Conservation (phyloP, 2,797 vertebrate genomes). For the Phoeniculus purpureus region DNA sequence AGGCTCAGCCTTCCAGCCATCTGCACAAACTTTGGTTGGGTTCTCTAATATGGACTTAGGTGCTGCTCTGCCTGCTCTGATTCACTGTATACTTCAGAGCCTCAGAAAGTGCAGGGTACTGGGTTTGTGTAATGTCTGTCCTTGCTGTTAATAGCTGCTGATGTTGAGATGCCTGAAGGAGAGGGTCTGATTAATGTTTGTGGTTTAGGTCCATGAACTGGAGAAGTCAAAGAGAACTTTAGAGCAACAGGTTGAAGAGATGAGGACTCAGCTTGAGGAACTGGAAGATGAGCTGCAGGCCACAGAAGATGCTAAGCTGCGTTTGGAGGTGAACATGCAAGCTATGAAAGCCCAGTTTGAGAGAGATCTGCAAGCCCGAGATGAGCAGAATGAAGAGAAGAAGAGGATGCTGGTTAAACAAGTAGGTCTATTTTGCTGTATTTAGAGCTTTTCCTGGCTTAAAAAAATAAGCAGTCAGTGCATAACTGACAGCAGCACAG, state of each 20-base stretch:
- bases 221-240: constrained; percentile 86
- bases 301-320: constrained; percentile 95
- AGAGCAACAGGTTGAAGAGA: constrained; percentile 87
- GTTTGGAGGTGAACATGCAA: constrained; percentile 98
- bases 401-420: constrained; percentile 85
- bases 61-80: not conserved
- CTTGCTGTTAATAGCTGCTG: not conserved
- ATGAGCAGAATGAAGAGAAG: constrained; percentile 85
- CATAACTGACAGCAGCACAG: not conserved
- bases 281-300: constrained; percentile 96
- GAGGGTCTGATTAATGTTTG: not conserved
- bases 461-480: not conserved
- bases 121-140: not conserved
- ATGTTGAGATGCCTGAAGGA: not conserved
- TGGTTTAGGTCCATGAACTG: constrained; percentile 83
- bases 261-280: constrained; percentile 92
- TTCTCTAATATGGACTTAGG: not conserved
- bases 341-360: constrained; percentile 97
- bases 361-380: constrained; percentile 89
- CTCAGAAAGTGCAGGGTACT: not conserved
- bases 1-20: not conserved
- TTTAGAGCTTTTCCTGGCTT: not conserved
- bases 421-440: constrained; percentile 39
- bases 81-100: not conserved
- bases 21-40: not conserved